Conservation (phyloP, 2,888 invertebrate genomes). For the Deilephila porcellus region DNA sequence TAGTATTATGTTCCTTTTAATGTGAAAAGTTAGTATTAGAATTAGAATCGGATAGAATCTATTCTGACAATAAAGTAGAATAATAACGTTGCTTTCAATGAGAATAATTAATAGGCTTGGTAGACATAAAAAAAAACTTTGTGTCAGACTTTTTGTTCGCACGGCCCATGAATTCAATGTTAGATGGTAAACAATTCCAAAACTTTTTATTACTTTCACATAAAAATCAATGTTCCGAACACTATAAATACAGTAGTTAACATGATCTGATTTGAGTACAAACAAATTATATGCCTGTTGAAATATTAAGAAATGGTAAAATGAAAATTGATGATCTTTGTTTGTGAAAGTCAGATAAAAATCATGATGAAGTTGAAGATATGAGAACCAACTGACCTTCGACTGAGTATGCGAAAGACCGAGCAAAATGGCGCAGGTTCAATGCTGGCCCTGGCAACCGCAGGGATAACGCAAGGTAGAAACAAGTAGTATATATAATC, state of each 20-base stretch:
- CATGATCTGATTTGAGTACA: neutral
- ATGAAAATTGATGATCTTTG: no score
- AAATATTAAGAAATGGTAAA: neutral
- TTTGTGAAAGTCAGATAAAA: no score
- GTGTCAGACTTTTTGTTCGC: conserved; percentile 18
- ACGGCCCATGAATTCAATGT: conserved; percentile 14
- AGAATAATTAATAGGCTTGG: conserved; percentile 27
- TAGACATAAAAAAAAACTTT: conserved; percentile 19
- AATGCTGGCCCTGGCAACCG: no score
- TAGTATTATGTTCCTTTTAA: conserved; percentile 38
- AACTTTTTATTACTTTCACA: conserved; percentile 22
- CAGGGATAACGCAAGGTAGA: no score
- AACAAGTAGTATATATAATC: no score
- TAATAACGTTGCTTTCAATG: conserved; percentile 19
- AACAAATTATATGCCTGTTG: neutral
- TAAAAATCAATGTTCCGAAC: neutral
- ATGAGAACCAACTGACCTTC: no score
- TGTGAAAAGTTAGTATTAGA: conserved; percentile 38
- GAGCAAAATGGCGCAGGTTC: no score
- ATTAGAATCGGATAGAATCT: conserved; percentile 30
- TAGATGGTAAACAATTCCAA: conserved; percentile 4
- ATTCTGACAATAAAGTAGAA: conserved; percentile 27
- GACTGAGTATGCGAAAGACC: no score
- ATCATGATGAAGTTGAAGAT: no score
- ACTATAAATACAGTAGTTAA: neutral